Base-by-base conservation (phyloP, 2,113 vertebrate genomes). In the Rallus limicola region DNA sequence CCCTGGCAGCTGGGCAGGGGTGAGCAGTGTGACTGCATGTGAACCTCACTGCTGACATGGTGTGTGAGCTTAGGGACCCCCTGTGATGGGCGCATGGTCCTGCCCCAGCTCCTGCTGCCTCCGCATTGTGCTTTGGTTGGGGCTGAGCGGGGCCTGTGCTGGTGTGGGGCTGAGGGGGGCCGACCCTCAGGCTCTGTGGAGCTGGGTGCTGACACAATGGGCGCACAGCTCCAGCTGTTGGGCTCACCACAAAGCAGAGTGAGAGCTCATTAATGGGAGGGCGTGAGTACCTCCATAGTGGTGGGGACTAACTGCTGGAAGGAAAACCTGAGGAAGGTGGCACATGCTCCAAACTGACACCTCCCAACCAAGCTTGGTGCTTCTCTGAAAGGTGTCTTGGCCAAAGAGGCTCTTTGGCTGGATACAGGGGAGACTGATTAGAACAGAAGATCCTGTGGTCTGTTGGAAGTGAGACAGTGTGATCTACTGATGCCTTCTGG, bases 121-220 rank as follows among this genome's bases (percentile, higher is more conserved):
- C n/a, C 0, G 0, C 34, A 29, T 40, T 26, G 65, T 21, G 1
- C 16, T 42, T 31, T 3, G 34, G 26, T 18, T 33, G 24, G 0
- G 6, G 18, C 40, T 2, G 13, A 29, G 46, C 36, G 42, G 8
- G 9, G 42, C 53, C 2, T 5, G 25, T 13, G 52, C 52, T 53
- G 52, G 12, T 13, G 12, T 25, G 55, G 56, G 38, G 63, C 26
- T 38, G 28, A 36, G 70, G 34, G 13, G 63, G 50, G 19, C 10
- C 18, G 64, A 58, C 6, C 38, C 44, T 52, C 36, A 0, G 36
- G 58, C 9, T 3, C 77, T 70, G 64, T 1, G 1, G 34, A 53
- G 36, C 38, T 0, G 2, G 29, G 12, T 50, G n/a, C 67, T 67
- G 23, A 24, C 0, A 2, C 62, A 5, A 1, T 0, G 0, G 7